Conservation (phyloP, 2,888 invertebrate species). For the Helleia helle region DNA sequence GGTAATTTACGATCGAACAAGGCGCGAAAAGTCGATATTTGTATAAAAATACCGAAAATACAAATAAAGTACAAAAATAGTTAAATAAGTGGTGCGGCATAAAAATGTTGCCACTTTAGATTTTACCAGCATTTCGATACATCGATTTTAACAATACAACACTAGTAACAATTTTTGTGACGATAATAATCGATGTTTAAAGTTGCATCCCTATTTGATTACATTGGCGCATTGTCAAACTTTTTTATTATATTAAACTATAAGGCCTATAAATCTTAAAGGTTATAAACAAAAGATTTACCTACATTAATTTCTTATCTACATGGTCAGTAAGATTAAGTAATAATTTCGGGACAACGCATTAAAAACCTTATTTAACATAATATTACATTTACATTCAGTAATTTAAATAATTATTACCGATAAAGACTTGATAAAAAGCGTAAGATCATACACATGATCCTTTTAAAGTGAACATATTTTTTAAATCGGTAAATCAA, state of each 20-base stretch:
- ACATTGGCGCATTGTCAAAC: constrained; percentile 58
- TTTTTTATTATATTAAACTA: too few species aligned
- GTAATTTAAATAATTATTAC: too few species aligned
- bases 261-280: neutral
- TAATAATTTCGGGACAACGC: too few species aligned
- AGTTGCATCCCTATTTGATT: constrained; percentile 5
- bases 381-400: too few species aligned
- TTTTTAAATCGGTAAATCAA: too few species aligned
- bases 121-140: neutral
- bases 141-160: constrained; percentile 7
- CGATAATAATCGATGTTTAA: constrained; percentile 5
- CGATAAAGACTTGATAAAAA: too few species aligned
- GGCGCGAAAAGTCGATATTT: constrained; percentile 1
- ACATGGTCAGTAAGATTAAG: neutral
- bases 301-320: neutral
- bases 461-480: too few species aligned
- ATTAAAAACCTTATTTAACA: too few species aligned
- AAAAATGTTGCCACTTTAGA: neutral
- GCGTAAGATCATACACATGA: too few species aligned
- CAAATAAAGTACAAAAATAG: neutral
- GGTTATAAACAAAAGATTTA: neutral
- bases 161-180: constrained; percentile 9
- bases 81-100: neutral
- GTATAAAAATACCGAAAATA: constrained; percentile 4
- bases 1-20: neutral